Base-by-base conservation (phyloP, 1,140 invertebrate genomes). In the Drosophila nannoptera region DNA sequence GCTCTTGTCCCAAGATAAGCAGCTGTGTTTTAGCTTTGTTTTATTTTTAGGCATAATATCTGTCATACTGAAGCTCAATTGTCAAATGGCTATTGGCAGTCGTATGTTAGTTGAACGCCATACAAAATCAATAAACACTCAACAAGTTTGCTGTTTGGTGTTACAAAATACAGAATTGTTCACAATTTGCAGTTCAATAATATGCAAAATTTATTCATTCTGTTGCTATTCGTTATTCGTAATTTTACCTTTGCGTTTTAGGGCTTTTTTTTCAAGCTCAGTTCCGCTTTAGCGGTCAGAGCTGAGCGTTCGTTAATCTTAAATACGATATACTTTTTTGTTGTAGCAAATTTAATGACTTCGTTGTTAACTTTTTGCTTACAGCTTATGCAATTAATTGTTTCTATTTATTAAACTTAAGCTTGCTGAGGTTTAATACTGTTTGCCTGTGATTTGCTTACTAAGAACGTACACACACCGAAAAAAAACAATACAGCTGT, bases 401-500 rank as follows among this genome's bases (percentile, higher is more conserved):
- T 31, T 43, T 31, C 14, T 52, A 35, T 46, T 43, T 35, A 63
- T 32, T 36, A 69, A 40, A 14, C 2, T 22, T 36, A 52, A 22
- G 43, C 45, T 31, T 32, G 38, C 35, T 12, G 29, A 36, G 12
- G 33, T 38, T 38, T 64, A 69, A 69, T 69, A 69, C 67, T 69
- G 61, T 65, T 69, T 61, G 36, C 56, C 52, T 56, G 43, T 53
- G 38, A 64, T 62, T 54, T 68, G 60, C 58, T 12, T 53, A 32
- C 40, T 43, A 43, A 16, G 4, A 43, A 14, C 40, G 40, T 22
- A 22, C 40, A 43, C 49, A 49, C 52, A 49, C 59, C 14, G 32
- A 52, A 42, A 56, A 63, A 56, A 64, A 54, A 69, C 43, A 38
- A 52, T 42, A 58, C 67, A 69, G 67, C 67, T 69, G 67, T 69